Base-by-base conservation (phyloP, 2,113 vertebrate species). In the Isichthys henryi region DNA sequence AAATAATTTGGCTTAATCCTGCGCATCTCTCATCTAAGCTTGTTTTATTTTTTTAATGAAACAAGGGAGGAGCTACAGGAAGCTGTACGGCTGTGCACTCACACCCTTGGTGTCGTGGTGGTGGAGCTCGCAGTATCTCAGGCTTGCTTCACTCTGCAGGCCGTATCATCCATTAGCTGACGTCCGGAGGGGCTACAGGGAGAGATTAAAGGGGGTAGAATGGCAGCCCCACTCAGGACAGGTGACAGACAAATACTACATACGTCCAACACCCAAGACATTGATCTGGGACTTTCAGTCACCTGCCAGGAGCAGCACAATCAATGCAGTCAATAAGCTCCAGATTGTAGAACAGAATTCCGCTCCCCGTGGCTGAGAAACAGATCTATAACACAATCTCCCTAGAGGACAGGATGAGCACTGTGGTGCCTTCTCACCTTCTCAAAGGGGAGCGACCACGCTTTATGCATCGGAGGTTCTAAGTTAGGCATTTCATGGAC, bases 231-330 rank as follows among this genome's bases (percentile, higher is more conserved):
- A 23, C 70, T 45, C 0, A 1, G 0, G 46, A 86, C 50, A 88
- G 58, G 23, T 89, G 91, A 93, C 91, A 89, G 92, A 93, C 90
- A 50, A 88, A 88, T 53, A 85, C 89, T 87, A n/a, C 31, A 53
- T 56, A 88, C 15, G 85, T 91, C 49, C 88, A 89, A 92, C 88
- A 85, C 85, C 89, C 84, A 88, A 90, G 91, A 93, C 90, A 93
- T 92, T 93, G 92, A 94, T 93, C 92, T 93, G 90, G 91, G 90
- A 92, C 93, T 94, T 95, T 94, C 89, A 90, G 46, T 2, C 88
- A 90, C 89, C 88, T 90, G 94, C 90, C 7, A 27, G 43, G 82
- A 90, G 88, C 49, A 52, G 39, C 92, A 80, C 92, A 94, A 90
- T 91, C 92, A 90, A 89, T 56, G 87, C 91, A 92, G 93, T 94